Evolutionary conservation across 2,888 invertebrate species (phyloP), one percentile per base, ranked within the genome.

Genomic region (Caenorhabditis drosophilae): DNA sequence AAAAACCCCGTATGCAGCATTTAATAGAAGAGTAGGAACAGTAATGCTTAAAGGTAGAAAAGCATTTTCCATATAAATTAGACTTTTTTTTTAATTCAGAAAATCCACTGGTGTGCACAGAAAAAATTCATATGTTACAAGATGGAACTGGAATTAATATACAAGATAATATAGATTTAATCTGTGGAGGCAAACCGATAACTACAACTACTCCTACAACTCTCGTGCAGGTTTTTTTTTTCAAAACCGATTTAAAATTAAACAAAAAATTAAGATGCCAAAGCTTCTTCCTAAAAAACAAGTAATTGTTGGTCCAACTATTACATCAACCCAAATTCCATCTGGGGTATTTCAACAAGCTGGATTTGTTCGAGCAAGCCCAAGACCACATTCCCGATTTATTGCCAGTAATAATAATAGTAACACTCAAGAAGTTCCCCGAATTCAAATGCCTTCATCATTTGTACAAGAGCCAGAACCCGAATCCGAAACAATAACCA

Each of bases 91-190:
- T 4, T 4, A 25, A n/a, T 76, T 9, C 60, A 83, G 83, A 83
- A 52, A 83, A 83, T 45, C 83, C 83, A 2, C 67, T 84, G 15
- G 82, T 83, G 6, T 83, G 84, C 59, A 73, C 76, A 0, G 84
- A 84, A 59, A 76, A 80, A 26, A 75, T 83, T 22, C 83, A 83
- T 59, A 75, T 83, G 75, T 62, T 83, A 1, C 83, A 83, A 53
- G 77, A 83, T 20, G 83, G 83, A n/a, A 56, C 45, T 22, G 83
- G 83, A 12, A 67, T 83, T 1, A 78, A 60, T 46, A 67, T 83
- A 6, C 76, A 77, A 4, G 77, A 73, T 45, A 76, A 69, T 34
- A 67, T 70, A 25, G 83, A 83, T 48, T 35, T 67, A 15, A 60
- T 83, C 25, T 83, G 83, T 60, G 79, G 75, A 20, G 60, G 57